phyloP scores from a whole-genome alignment of 2,797 vertebrate genomes.

The Acanthiza pusilla region DNA sequence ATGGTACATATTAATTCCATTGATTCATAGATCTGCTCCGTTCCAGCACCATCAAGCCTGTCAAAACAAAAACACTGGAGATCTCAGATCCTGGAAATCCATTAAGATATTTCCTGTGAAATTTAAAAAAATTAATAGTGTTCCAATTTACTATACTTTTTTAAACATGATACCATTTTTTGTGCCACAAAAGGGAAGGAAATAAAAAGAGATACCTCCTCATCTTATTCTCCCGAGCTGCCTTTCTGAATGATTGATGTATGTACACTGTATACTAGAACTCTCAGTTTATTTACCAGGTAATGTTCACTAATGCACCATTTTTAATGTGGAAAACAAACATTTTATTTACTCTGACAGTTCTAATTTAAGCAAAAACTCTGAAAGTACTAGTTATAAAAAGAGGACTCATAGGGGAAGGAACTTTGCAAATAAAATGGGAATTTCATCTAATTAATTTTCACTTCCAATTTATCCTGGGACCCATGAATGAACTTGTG shows the following conservation, averaged over 20 bases:
- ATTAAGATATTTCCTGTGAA: neutral
- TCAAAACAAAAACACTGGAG: neutral
- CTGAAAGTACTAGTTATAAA: neutral
- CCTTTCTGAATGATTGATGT: neutral
- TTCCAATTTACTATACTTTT: neutral
- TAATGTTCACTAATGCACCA: neutral
- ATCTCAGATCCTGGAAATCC: neutral
- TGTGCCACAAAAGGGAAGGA: neutral
- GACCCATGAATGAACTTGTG: neutral
- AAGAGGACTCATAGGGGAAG: neutral
- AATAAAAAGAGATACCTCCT: no score
- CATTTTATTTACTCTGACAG: neutral
- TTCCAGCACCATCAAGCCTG: neutral
- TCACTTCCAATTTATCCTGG: neutral
- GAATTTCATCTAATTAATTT: neutral
- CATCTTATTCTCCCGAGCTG: neutral
- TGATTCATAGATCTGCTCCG: neutral
- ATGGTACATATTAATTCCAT: neutral
- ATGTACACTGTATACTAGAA: neutral
- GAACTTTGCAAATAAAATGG: neutral
- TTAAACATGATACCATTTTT: neutral
- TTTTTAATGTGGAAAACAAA: neutral
- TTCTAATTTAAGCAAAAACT: neutral
- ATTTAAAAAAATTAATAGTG: neutral
- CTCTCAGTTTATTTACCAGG: neutral